phyloP scores from a whole-genome alignment of 2,888 invertebrate genomes.

The Andrena flavipes region DNA sequence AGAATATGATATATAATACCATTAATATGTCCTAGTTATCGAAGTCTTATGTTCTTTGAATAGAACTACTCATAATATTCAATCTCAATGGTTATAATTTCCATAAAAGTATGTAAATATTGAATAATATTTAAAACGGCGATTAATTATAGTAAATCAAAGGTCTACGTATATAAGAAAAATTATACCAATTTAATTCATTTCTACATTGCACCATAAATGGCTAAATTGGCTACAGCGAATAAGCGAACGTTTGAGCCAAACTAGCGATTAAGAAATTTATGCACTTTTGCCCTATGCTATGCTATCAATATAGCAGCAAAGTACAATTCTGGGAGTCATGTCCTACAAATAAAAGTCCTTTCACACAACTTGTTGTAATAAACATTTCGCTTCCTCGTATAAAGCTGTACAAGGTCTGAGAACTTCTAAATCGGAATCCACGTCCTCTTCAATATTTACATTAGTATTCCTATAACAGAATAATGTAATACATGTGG shows the following conservation, averaged over 20 bases:
- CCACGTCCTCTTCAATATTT: slow-evolving; percentile 78
- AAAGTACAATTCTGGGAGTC: slow-evolving; percentile 30
- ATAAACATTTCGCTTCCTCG: slow-evolving; percentile 86
- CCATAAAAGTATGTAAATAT: background rate
- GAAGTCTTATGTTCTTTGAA: slow-evolving; percentile 12
- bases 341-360: slow-evolving; percentile 30
- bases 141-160: slow-evolving; percentile 40
- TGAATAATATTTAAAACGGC: slow-evolving; percentile 36
- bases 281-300: slow-evolving; percentile 34
- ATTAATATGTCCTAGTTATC: slow-evolving; percentile 2
- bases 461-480: slow-evolving; percentile 77
- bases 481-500: slow-evolving; percentile 14
- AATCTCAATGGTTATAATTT: slow-evolving; percentile 16
- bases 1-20: slow-evolving; percentile 2
- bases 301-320: slow-evolving; percentile 29
- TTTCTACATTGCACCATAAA: slow-evolving; percentile 58
- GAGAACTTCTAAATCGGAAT: slow-evolving; percentile 76
- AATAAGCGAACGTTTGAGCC: slow-evolving; percentile 27
- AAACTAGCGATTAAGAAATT: slow-evolving; percentile 48
- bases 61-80: slow-evolving; percentile 12
- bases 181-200: slow-evolving; percentile 58
- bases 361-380: slow-evolving; percentile 83
- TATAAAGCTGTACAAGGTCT: slow-evolving; percentile 85
- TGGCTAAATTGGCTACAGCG: slow-evolving; percentile 33
- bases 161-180: slow-evolving; percentile 36